Evolutionary conservation across 2,888 invertebrate species (phyloP).

Genomic region (Patella depressa): DNA sequence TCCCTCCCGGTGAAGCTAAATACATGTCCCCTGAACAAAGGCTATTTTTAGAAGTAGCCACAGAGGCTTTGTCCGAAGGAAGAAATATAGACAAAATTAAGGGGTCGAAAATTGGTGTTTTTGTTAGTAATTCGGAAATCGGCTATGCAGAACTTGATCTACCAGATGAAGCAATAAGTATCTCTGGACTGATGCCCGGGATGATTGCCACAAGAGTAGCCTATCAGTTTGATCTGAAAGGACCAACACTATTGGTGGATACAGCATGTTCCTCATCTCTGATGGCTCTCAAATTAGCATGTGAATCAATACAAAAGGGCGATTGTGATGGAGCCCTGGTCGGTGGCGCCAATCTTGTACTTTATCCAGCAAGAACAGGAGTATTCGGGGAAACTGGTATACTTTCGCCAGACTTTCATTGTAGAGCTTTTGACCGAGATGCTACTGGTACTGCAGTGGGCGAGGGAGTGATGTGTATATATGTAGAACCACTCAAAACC

Average conservation of each 20-base stretch:
- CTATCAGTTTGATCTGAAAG: not conserved
- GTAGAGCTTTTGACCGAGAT: not conserved
- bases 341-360: not conserved
- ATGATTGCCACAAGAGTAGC: not conserved
- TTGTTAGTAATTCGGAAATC: slow-evolving; percentile 1
- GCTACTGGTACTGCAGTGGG: slow-evolving; percentile 1
- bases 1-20: not conserved
- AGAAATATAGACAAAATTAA: not conserved
- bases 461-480: not conserved
- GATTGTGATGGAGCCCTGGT: not conserved
- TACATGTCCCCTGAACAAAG: not conserved
- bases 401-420: slow-evolving; percentile 1
- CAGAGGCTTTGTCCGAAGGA: not conserved
- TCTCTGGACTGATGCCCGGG: not conserved
- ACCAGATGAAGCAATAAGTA: not conserved
- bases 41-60: not conserved
- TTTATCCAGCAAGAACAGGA: not conserved
- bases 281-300: not conserved
- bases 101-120: not conserved
- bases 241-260: slow-evolving; percentile 1
- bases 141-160: slow-evolving; percentile 3
- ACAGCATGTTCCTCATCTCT: not conserved
- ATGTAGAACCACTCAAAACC: not conserved
- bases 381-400: not conserved
- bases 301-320: not conserved